phyloP scores from a whole-genome alignment of 2,888 invertebrate species.

The Eristalis pertinax region DNA sequence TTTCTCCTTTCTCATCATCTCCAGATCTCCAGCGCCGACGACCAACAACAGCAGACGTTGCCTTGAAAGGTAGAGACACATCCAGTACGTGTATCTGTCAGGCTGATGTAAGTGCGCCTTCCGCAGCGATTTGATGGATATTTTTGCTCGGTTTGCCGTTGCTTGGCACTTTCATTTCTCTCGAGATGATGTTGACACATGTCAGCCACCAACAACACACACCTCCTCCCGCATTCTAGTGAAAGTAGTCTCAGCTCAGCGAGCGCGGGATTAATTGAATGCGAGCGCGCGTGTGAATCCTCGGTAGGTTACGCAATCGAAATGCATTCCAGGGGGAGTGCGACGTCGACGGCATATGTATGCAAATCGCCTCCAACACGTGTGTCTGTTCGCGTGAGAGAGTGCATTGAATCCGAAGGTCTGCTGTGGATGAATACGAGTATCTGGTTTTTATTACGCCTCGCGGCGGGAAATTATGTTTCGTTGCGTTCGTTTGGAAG shows the following conservation, averaged over 20 bases:
- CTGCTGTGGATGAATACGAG: neutral
- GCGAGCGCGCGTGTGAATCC: neutral
- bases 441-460: neutral
- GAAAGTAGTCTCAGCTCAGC: neutral
- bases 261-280: neutral
- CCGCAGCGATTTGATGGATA: conserved; percentile 55
- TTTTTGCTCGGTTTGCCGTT: conserved; percentile 4
- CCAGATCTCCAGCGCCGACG: neutral
- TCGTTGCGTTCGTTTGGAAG: neutral
- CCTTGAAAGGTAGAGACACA: conserved; percentile 33
- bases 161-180: conserved; percentile 49
- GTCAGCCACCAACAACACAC: neutral
- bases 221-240: neutral
- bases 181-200: conserved; percentile 30
- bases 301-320: neutral
- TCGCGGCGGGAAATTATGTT: neutral
- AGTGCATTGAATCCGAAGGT: neutral
- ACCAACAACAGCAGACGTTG: conserved; percentile 26
- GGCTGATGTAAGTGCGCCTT: conserved; percentile 35
- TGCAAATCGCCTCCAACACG: neutral
- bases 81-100: conserved; percentile 37
- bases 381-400: no score
- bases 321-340: neutral
- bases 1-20: conserved; percentile 32
- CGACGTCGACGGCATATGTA: neutral